Percentiles rank a stretch among this genome's conserved stretches.
Conservation (phyloP, 2,888 invertebrate species). For the Teinopalpus imperialis region DNA sequence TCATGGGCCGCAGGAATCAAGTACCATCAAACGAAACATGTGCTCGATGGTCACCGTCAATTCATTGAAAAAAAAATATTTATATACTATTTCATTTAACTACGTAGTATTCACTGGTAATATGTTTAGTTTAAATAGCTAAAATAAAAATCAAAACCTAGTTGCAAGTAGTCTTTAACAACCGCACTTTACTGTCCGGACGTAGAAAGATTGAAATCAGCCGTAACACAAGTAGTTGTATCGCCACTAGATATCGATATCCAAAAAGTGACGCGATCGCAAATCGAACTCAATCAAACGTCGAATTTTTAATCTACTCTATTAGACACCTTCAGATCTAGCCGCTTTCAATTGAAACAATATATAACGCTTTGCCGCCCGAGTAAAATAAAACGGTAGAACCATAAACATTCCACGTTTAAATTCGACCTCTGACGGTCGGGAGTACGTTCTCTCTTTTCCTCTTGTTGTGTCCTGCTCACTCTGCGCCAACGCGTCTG, state of each 20-base stretch:
- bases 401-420: constrained; percentile 82
- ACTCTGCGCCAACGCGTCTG: constrained; percentile 71
- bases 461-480: constrained; percentile 49
- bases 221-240: constrained; percentile 61
- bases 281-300: constrained; percentile 68
- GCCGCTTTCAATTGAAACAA: constrained; percentile 81
- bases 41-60: no score
- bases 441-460: constrained; percentile 52
- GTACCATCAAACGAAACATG: no score
- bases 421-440: constrained; percentile 79
- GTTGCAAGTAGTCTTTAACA: no score
- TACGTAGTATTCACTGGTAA: no score
- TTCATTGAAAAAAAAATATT: no score
- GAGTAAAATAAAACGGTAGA: constrained; percentile 81
- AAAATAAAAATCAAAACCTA: no score
- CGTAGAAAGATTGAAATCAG: constrained; percentile 46
- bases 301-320: constrained; percentile 66
- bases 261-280: constrained; percentile 51
- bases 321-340: constrained; percentile 73
- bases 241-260: constrained; percentile 32
- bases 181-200: no score
- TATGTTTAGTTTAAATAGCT: no score
- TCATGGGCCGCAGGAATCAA: no score
- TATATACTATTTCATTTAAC: no score
- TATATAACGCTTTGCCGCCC: constrained; percentile 77